Base-by-base conservation (phyloP, 1,140 invertebrate species). In the Proctacanthus coquilletti region DNA sequence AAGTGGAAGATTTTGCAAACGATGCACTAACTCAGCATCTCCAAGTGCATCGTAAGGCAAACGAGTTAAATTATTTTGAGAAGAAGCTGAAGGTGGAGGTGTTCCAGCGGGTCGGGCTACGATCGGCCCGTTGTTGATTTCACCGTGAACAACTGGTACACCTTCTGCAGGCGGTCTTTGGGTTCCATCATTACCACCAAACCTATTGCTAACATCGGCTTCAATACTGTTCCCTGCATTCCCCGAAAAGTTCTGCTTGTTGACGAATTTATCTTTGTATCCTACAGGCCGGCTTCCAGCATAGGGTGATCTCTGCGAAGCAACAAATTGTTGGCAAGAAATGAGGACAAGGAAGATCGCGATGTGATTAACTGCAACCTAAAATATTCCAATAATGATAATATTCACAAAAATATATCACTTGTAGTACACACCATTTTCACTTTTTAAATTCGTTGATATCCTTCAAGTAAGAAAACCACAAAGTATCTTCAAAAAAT, bases 31-130 rank as follows among this genome's bases (percentile, higher is more conserved):
- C 0, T 60, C 50, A 11, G 42, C 51, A 41, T 68, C 65, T 3
- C 64, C 65, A 8, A 61, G 48, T 8, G 66, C 66, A 43, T 56
- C 53, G 15, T 52, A 43, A 21, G 54, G 54, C 5, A 56, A 25
- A 6, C 23, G 38, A 17, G 34, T 40, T 9, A 17, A 15, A n/a
- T 21, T 15, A 21, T 17, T 21, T 4, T 36, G 4, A 8, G 0
- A 19, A 10, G 25, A 8, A 6, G 18, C 39, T 19, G 25, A 18
- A 4, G 17, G 25, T 6, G 25, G 4, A 1, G 15, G 17, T 29
- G 18, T 38, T 19, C 15, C 11, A 18, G 21, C 5, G 30, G 5
- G 10, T 20, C 18, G 20, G 29, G 37, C 20, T 29, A n/a, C 11
- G 30, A 2, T 15, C 19, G 23, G 27, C 18, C 14, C 8, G 20